Evolutionary conservation across 2,888 invertebrate species (phyloP), one percentile per base, ranked within the genome.

Genomic region (Teleogryllus oceanicus): DNA sequence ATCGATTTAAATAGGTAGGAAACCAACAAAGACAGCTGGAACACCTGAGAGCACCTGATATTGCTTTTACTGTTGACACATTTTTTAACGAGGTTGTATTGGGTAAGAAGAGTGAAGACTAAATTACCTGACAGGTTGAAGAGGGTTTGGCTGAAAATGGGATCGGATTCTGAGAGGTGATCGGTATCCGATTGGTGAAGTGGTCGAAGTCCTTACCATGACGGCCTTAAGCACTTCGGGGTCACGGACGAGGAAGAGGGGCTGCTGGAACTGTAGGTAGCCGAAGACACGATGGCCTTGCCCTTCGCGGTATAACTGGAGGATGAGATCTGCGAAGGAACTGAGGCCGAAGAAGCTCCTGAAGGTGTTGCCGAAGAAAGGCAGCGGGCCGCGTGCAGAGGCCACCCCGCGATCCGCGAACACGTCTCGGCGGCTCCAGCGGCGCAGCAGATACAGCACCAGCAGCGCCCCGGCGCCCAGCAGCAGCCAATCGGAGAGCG

Each of bases 161-260:
- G 74, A 21, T 74, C 74, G 13, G 2, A n/a, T 74, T 21, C 16
- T 74, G 20, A 10, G n/a, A 2, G 18, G 21, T 13, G 16, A 74
- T 1, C 11, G 74, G 20, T 11, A 74, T 2, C 11, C 74, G 74
- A 21, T 74, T 21, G n/a, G n/a, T 74, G 74, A 74, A 74, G 2
- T 74, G n/a, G 74, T 16, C 21, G 74, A 74, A 74, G 74, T 74
- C 74, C 74, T 74, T 74, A 74, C 74, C 20, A n/a, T 21, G 74
- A 16, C 2, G 74, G 21, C 1, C 11, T 21, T n/a, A n/a, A 74
- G n/a, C 20, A 74, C 74, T 11, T 74, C 74, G 2, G 74, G 74
- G 74, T 74, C 74, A 2, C 74, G 12, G n/a, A 74, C 16, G 20
- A 74, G 12, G 12, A 74, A 21, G 20, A 12, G 11, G 18, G 74